Conservation (phyloP, 2,113 vertebrate genomes). For the Spea multiplicata region DNA sequence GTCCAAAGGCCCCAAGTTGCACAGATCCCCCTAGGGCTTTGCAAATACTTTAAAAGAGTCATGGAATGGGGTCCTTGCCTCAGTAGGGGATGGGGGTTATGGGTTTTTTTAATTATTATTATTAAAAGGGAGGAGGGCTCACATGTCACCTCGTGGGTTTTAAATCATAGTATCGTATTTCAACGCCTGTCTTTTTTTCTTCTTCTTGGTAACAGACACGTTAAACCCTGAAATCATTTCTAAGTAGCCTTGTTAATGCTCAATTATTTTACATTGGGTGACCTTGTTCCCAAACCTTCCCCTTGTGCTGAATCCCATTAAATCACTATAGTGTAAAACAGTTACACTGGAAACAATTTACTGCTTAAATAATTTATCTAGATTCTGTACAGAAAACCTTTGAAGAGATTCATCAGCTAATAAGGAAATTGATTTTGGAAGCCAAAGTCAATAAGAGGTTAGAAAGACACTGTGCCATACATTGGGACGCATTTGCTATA, state of each 20-base stretch:
- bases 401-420: slow-evolving; percentile 68
- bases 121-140: no score
- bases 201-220: background rate
- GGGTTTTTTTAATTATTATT: no score
- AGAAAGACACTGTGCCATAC: slow-evolving; percentile 41
- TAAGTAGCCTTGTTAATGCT: background rate
- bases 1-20: no score
- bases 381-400: slow-evolving; percentile 61
- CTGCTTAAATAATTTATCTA: slow-evolving; percentile 65
- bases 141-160: no score
- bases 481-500: slow-evolving; percentile 38
- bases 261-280: slow-evolving; percentile 2
- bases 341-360: slow-evolving; percentile 58
- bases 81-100: no score
- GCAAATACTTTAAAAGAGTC: no score
- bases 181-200: slow-evolving; percentile 17
- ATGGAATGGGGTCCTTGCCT: no score
- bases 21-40: no score
- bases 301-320: slow-evolving; percentile 22
- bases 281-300: slow-evolving; percentile 55
- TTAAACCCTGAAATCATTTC: background rate
- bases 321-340: slow-evolving; percentile 45
- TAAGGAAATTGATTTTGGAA: slow-evolving; percentile 69
- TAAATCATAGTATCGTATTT: background rate
- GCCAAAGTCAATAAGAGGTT: slow-evolving; percentile 61